These are phyloP conservation scores for Drosophila obscura DNA, from an alignment of 1,140 invertebrate species.

Conservation along the genomic window DNA sequence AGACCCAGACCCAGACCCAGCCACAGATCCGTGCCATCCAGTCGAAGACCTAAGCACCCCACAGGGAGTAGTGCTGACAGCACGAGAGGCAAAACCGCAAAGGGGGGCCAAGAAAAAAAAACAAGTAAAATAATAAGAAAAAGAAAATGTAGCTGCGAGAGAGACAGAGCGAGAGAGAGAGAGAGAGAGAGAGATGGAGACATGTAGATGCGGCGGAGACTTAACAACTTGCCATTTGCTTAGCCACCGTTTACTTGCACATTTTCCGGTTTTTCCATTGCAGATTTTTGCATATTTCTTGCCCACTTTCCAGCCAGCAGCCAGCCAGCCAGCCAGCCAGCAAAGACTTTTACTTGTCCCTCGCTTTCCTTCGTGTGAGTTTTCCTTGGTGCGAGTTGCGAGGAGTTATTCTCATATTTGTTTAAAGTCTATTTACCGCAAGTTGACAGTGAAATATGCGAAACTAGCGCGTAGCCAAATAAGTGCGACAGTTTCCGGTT, in stretches of 20 bases:
- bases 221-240: conserved; percentile 80
- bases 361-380: not conserved
- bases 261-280: conserved; percentile 43
- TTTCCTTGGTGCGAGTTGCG: conserved; percentile 37
- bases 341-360: no score
- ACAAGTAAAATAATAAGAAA: conserved; percentile 10
- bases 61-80: conserved; percentile 10
- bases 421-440: conserved; percentile 82
- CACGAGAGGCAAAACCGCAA: not conserved
- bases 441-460: conserved; percentile 82
- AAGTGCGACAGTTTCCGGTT: conserved; percentile 82
- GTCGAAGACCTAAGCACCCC: conserved; percentile 9
- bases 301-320: conserved; percentile 35
- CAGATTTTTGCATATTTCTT: conserved; percentile 66
- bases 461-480: conserved; percentile 82
- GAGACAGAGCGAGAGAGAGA: no score
- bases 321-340: no score
- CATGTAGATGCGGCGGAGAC: conserved; percentile 29
- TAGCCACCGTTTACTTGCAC: conserved; percentile 77
- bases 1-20: conserved; percentile 12
- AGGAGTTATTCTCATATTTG: conserved; percentile 82
- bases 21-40: no score
- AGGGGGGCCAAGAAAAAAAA: conserved; percentile 1
- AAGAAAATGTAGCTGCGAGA: no score
- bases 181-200: conserved; percentile 39